Percentiles rank a stretch among this genome's conserved stretches.
These are phyloP conservation scores for Dioctria rufipes DNA, from an alignment of 2,888 invertebrate genomes.

Conservation along the genomic window DNA sequence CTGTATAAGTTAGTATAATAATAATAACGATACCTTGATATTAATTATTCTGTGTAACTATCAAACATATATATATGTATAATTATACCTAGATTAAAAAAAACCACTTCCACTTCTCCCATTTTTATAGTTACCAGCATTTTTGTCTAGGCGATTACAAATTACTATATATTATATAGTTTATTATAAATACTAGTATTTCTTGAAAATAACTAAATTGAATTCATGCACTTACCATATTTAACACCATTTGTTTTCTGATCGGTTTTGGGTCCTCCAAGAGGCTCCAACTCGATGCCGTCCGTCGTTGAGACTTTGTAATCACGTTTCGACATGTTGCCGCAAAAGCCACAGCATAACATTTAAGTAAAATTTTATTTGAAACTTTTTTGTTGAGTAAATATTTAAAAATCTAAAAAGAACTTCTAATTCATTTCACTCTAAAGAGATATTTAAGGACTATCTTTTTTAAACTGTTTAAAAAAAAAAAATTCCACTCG, in stretches of 20 bases:
- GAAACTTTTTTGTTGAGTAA: conserved; percentile 19
- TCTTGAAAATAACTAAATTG: too few species aligned
- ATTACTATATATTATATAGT: too few species aligned
- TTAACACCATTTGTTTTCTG: conserved; percentile 69
- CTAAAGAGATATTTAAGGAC: not conserved
- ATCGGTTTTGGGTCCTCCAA: conserved; percentile 68
- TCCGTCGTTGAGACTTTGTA: conserved; percentile 71
- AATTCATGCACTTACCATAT: conserved; percentile 66
- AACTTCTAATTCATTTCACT: not conserved
- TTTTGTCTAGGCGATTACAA: too few species aligned
- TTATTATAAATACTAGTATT: too few species aligned
- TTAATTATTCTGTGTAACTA: too few species aligned
- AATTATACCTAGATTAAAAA: too few species aligned
- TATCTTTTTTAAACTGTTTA: not conserved
- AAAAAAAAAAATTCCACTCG: conserved; percentile 4
- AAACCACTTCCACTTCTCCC: too few species aligned
- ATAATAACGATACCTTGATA: too few species aligned
- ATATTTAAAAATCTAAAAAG: not conserved
- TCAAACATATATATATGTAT: too few species aligned
- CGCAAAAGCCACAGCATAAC: conserved; percentile 71
- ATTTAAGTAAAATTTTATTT: conserved; percentile 63
- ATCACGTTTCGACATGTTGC: conserved; percentile 71
- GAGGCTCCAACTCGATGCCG: conserved; percentile 70
- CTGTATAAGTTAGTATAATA: too few species aligned
- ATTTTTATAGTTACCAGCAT: too few species aligned